These are phyloP conservation scores for Chunga burmeisteri DNA, from an alignment of 2,113 vertebrate genomes.

Conservation along the genomic window DNA sequence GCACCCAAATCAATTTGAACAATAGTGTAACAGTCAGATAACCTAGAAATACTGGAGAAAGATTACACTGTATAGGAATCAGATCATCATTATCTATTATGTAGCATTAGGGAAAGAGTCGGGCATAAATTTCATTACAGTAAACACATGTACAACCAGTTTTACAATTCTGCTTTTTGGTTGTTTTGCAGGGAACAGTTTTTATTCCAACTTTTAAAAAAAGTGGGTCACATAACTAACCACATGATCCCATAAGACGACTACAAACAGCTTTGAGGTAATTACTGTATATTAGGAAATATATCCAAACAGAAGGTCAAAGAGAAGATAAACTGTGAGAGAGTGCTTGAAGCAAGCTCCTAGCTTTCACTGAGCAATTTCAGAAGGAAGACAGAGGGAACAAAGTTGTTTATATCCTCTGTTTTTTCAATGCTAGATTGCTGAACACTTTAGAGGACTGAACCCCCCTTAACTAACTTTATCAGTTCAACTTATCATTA, in stretches of 20 bases:
- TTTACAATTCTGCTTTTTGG: not conserved
- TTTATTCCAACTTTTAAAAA: not conserved
- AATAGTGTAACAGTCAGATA: not conserved
- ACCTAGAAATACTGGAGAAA: not conserved
- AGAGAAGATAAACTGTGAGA: slow-evolving; percentile 31
- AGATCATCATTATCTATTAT: not conserved
- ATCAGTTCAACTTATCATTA: slow-evolving; percentile 2
- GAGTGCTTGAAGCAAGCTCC: not conserved
- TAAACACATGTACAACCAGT: not conserved
- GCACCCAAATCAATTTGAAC: not conserved
- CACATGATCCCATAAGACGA: not conserved
- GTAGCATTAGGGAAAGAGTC: not conserved
- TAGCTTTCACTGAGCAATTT: not conserved
- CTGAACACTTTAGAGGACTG: not conserved
- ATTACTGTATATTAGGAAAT: slow-evolving; percentile 1
- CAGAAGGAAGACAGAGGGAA: not conserved
- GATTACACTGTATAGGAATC: not conserved
- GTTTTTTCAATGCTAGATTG: not conserved
- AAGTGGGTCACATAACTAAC: not conserved
- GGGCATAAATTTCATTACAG: not conserved
- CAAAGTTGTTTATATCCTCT: slow-evolving; percentile 11
- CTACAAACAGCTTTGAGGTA: slow-evolving; percentile 8
- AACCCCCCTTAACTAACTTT: not conserved
- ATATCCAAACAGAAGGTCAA: slow-evolving; percentile 30
- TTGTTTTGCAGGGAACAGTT: not conserved